A percentile compares a stretch with the other conserved stretches of the same genome.
These are phyloP conservation scores for Lepidurus packardi DNA, from an alignment of 1,140 invertebrate genomes.

Conservation along the genomic window DNA sequence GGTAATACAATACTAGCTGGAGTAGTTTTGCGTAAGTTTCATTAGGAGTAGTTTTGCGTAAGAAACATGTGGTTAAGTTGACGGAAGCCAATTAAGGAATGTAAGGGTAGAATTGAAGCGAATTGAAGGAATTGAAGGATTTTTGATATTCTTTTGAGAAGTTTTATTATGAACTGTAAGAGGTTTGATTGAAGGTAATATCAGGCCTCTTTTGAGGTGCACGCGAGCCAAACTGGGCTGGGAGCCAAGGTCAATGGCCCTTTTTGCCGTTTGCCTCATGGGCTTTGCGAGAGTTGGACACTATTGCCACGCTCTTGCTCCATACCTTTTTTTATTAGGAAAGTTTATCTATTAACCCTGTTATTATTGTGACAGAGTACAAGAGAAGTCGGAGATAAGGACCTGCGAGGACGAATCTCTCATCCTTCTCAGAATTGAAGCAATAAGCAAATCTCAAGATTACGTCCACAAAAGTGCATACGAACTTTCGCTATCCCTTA, in stretches of 20 bases:
- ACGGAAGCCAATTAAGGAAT: too few relatives aligned
- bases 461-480: too few relatives aligned
- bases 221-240: slow-evolving; percentile 1
- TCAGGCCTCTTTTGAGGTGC: not conserved
- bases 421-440: too few relatives aligned
- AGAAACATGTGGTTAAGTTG: too few relatives aligned
- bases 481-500: too few relatives aligned
- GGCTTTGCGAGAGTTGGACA: slow-evolving; percentile 7
- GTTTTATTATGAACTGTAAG: not conserved
- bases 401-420: not conserved
- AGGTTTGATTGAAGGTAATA: not conserved
- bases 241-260: slow-evolving; percentile 12
- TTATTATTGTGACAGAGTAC: not conserved
- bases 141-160: not conserved
- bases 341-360: not conserved
- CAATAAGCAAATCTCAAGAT: too few relatives aligned
- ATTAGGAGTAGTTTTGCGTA: too few relatives aligned
- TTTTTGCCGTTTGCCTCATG: slow-evolving; percentile 5
- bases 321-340: not conserved
- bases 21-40: too few relatives aligned
- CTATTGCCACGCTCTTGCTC: not conserved
- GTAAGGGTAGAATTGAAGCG: too few relatives aligned
- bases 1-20: too few relatives aligned
- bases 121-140: too few relatives aligned
- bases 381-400: not conserved